Evolutionary conservation across 64 coral and sea anemone species (phyloP), one percentile per base, ranked within the genome.

Genomic region (Dendronephthya gigantea): DNA sequence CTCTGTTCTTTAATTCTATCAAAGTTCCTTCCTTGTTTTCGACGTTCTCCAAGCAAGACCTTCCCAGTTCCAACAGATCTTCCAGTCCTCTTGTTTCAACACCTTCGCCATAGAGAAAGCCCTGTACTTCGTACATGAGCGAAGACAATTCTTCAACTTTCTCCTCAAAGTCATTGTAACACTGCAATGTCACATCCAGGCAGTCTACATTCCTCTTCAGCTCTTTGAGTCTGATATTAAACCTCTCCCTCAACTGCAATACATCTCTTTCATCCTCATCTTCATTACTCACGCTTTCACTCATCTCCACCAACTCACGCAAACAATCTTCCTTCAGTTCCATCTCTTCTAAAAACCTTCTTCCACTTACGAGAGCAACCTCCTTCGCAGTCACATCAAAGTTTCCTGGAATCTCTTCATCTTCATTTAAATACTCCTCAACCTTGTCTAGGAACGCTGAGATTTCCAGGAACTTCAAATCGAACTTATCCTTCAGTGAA

Each of bases 361-460:
- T 34, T 36, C 72, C 72, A 35, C 37, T 79, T 19, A 79, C 9
- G 36, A 79, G 72, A 2, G 72, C 1, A 34, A 79, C 72, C 29
- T 79, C 72, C 29, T 79, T 79, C 15, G 72, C 72, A 36, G 72
- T 79, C 36, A 79, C 72, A 79, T 79, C 72, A 79, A 79, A 79
- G 15, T 10, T 79, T 79, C 36, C 37, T 15, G 31, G 32, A 34
- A 33, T 36, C 32, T 79, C 72, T 3, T 79, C 72, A 36, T 79
- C 72, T 66, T 66, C 58, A 30, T 66, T 66, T 8, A 79, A 2
- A 79, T 36, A 79, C 12, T 35, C 72, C 17, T 79, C 72, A 29
- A 79, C 72, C 2, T 34, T 39, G 12, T 34, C 72, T 29, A 79
- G 72, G 36, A 79, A 29, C 29, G 32, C 36, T 33, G 15, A 39